Percentiles rank a stretch among this genome's conserved stretches.
Evolutionary conservation across 2,113 vertebrate species (phyloP).

Genomic region (Brachypteracias leptosomus): DNA sequence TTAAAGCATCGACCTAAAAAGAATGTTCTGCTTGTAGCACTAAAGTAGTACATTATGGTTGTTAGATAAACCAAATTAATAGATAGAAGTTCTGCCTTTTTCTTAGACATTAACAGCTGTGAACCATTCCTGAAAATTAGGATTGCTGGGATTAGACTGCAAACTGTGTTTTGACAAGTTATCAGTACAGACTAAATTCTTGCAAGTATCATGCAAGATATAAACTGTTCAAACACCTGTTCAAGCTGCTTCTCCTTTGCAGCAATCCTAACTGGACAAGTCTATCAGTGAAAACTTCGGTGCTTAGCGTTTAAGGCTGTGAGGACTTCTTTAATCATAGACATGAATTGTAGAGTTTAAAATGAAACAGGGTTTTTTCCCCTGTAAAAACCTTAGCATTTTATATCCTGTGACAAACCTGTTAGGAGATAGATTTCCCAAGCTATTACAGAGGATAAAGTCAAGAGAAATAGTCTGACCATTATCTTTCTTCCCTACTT

Average conservation of each 20-base stretch:
- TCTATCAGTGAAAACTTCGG: neutral
- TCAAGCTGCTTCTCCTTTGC: neutral
- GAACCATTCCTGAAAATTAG: neutral
- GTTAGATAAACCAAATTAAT: neutral
- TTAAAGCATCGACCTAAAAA: neutral
- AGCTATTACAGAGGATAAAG: neutral
- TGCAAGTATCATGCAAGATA: neutral
- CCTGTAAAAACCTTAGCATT: neutral
- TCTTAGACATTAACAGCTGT: neutral
- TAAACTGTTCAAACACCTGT: neutral
- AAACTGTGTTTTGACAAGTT: neutral
- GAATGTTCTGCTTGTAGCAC: neutral
- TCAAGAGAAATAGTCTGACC: neutral
- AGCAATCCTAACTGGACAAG: neutral
- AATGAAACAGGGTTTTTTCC: neutral
- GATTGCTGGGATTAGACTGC: neutral
- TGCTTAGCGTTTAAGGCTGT: neutral
- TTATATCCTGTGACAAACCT: neutral
- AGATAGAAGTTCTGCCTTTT: neutral
- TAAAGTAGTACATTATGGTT: neutral
- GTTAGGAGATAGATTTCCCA: neutral
- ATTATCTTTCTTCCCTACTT: slow-evolving; percentile 10
- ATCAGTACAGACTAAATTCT: neutral
- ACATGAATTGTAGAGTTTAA: neutral
- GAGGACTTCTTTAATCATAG: neutral